Percentiles rank a stretch among this genome's conserved stretches.
Conservation (phyloP, 2,888 invertebrate species). For the Hirtodrosophila duncani region DNA sequence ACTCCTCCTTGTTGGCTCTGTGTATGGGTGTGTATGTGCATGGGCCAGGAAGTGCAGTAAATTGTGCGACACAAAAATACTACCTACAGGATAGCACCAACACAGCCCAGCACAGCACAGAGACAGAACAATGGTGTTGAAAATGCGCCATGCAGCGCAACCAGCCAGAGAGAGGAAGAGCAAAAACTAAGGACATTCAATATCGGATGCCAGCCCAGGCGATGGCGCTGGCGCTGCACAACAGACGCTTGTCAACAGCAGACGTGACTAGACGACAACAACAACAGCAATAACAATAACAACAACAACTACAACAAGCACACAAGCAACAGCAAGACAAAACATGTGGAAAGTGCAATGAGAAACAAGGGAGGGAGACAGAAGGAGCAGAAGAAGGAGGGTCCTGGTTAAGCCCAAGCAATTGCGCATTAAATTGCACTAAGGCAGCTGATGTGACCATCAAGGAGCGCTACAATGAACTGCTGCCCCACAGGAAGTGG, state of each 20-base stretch:
- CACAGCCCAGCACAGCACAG: too few relatives aligned
- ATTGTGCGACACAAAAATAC: constrained; percentile 70
- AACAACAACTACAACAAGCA: constrained; percentile 8
- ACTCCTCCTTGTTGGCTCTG: constrained; percentile 1
- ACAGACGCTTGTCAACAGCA: constrained; percentile 67
- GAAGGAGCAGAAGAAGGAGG: too few relatives aligned
- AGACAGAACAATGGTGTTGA: constrained; percentile 67
- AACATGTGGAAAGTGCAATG: too few relatives aligned
- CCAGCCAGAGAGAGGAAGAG: constrained; percentile 7
- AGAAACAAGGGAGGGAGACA: too few relatives aligned
- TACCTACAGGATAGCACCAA: too few relatives aligned
- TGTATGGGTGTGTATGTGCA: constrained; percentile 1
- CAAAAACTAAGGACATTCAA: constrained; percentile 47
- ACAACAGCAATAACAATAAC: constrained; percentile 26
- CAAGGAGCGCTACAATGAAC: too few relatives aligned
- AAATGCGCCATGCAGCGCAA: constrained; percentile 62
- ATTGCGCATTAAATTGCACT: constrained; percentile 53
- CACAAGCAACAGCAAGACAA: constrained; percentile 51
- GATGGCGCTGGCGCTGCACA: constrained; percentile 51
- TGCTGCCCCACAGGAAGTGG: too few relatives aligned
- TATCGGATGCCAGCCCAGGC: constrained; percentile 51
- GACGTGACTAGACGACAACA: constrained; percentile 68
- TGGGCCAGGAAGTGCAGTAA: constrained; percentile 65
- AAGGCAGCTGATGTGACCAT: constrained; percentile 51
- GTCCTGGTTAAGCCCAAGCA: constrained; percentile 49